Evolutionary conservation across 2,888 invertebrate genomes (phyloP).

Genomic region (Psylliodes chrysocephalus): DNA sequence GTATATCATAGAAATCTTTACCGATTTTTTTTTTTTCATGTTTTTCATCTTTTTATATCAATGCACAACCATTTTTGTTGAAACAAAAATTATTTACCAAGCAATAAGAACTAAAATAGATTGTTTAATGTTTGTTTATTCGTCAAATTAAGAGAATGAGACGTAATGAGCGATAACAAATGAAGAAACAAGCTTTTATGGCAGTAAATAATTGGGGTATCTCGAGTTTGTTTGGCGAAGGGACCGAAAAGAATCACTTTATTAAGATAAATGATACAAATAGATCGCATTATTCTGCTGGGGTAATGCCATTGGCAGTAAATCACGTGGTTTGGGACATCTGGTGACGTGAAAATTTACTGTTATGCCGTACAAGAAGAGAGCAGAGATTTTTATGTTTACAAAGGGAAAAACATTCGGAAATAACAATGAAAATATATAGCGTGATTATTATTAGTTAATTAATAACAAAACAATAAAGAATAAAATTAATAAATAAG

Average conservation of each 20-base stretch:
- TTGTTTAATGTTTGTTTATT: constrained; percentile 30
- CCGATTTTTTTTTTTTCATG: too few species aligned
- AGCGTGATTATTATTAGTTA: too few species aligned
- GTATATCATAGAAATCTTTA: too few species aligned
- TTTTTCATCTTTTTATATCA: too few species aligned
- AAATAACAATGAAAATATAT: too few species aligned
- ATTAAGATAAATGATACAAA: constrained; percentile 50
- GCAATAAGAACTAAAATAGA: too few species aligned
- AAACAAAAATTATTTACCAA: too few species aligned
- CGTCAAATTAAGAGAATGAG: constrained; percentile 42
- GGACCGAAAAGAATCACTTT: constrained; percentile 45
- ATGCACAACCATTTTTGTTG: too few species aligned
- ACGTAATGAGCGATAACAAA: constrained; percentile 48
- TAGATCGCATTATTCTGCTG: constrained; percentile 45
- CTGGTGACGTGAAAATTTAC: constrained; percentile 41
- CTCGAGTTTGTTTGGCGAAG: constrained; percentile 42
- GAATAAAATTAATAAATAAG: too few species aligned
- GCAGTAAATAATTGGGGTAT: constrained; percentile 51
- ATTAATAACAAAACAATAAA: too few species aligned
- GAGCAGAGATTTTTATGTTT: constrained; percentile 17
- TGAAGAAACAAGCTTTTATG: constrained; percentile 51
- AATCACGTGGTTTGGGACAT: constrained; percentile 43
- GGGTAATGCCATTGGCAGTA: constrained; percentile 43
- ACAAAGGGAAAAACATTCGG: too few species aligned
- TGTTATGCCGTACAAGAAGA: constrained; percentile 8